Percentiles rank a stretch among this genome's conserved stretches.
phyloP scores from a whole-genome alignment of 2,888 invertebrate genomes.

The Agrenia bidenticulata region DNA sequence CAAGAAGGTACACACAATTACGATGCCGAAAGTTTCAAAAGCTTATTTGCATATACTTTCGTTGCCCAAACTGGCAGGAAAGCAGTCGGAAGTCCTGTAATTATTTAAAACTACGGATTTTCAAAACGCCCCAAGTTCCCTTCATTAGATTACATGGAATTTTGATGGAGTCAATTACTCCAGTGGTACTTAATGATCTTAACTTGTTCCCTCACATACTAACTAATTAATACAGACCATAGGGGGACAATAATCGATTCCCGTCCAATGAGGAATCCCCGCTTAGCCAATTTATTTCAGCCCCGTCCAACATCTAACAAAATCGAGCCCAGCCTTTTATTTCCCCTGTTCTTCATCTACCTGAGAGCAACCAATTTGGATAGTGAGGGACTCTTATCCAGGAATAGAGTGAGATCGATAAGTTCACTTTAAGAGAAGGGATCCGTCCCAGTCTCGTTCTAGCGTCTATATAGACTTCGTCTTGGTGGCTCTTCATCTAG shows the following conservation, averaged over 20 bases:
- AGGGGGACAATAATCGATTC: background rate
- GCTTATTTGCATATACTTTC: too few species aligned
- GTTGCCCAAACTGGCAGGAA: too few species aligned
- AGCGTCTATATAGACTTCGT: too few species aligned
- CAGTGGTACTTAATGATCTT: too few species aligned
- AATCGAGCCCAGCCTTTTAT: background rate
- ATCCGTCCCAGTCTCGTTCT: too few species aligned
- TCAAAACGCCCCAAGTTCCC: too few species aligned
- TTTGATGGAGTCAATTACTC: background rate
- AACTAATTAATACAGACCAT: too few species aligned
- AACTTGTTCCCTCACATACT: too few species aligned
- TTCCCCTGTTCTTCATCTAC: background rate
- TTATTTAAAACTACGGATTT: background rate
- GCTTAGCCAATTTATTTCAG: slow-evolving; percentile 15
- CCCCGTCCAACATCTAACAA: background rate
- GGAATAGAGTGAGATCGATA: background rate
- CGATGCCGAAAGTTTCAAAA: too few species aligned
- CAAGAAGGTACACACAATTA: too few species aligned
- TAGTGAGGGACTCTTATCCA: background rate
- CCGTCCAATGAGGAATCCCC: background rate
- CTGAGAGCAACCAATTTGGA: background rate
- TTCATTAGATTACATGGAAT: background rate
- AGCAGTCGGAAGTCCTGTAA: too few species aligned
- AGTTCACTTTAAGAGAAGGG: background rate
- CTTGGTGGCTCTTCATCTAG: too few species aligned